Percentiles rank a stretch among this genome's conserved stretches.
Conservation (phyloP, 2,888 invertebrate species). For the Drosophila yooni region DNA sequence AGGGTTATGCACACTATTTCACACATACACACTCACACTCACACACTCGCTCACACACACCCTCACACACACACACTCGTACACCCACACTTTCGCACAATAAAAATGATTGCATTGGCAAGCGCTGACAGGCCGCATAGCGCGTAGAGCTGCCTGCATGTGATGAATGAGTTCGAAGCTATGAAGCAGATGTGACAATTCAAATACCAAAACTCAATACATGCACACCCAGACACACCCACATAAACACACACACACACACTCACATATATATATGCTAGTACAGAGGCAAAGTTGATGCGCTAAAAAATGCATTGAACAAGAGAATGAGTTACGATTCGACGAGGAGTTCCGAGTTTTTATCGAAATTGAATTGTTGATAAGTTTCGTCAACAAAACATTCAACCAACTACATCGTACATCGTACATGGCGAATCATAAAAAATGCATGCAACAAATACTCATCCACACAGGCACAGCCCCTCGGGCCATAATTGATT, state of each 20-base stretch:
- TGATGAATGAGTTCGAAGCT: constrained; percentile 78
- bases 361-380: constrained; percentile 82
- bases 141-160: constrained; percentile 64
- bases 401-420: constrained; percentile 41
- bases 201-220: constrained; percentile 74
- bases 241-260: constrained; percentile 12
- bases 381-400: constrained; percentile 80
- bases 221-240: constrained; percentile 32
- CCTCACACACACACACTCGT: constrained; percentile 21
- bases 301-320: constrained; percentile 73
- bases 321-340: constrained; percentile 59
- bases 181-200: constrained; percentile 81
- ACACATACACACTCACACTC: constrained; percentile 17
- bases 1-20: constrained; percentile 68
- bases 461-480: constrained; percentile 2
- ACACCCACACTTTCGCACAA: constrained; percentile 33
- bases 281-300: constrained; percentile 34
- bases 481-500: constrained; percentile 70
- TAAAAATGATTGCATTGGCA: constrained; percentile 80
- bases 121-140: constrained; percentile 61
- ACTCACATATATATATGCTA: not conserved
- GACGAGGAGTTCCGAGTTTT: constrained; percentile 63
- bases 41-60: constrained; percentile 24
- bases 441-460: constrained; percentile 27
- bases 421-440: constrained; percentile 12